These are phyloP conservation scores for Xestia c-nigrum DNA, from an alignment of 2,888 invertebrate genomes.

Conservation along the genomic window DNA sequence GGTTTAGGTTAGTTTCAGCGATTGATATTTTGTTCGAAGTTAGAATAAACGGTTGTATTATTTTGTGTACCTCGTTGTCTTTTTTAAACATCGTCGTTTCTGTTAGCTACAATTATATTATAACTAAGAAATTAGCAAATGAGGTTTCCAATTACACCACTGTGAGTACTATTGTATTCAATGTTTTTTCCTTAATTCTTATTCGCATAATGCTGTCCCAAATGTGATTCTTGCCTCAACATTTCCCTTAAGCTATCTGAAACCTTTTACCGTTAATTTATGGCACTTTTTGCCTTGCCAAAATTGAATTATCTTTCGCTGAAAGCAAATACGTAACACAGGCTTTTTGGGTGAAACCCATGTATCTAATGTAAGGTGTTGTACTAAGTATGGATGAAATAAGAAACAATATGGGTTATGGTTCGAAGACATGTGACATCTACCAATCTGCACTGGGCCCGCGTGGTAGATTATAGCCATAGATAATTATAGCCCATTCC, in stretches of 20 bases:
- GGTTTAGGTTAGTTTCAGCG: too few relatives aligned
- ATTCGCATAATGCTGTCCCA: background rate
- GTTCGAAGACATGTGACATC: too few relatives aligned
- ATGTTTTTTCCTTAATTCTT: background rate
- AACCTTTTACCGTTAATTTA: constrained; percentile 47
- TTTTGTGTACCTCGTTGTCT: too few relatives aligned
- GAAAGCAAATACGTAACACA: constrained; percentile 14
- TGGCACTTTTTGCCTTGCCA: constrained; percentile 24
- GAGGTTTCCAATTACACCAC: background rate
- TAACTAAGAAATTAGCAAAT: background rate
- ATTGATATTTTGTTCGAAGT: too few relatives aligned
- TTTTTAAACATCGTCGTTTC: too few relatives aligned
- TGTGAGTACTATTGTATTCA: background rate
- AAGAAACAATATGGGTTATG: background rate
- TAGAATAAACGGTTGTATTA: too few relatives aligned
- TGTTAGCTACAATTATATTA: background rate
- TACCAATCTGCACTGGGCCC: too few relatives aligned
- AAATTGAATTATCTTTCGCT: constrained; percentile 33
- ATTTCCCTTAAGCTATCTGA: background rate
- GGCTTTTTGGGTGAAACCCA: background rate
- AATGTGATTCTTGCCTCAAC: background rate
- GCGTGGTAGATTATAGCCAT: too few relatives aligned
- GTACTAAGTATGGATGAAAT: background rate
- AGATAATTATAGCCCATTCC: too few relatives aligned
- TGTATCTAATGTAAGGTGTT: background rate